phyloP scores from a whole-genome alignment of 2,888 invertebrate genomes.

The Chydorus sphaericus region DNA sequence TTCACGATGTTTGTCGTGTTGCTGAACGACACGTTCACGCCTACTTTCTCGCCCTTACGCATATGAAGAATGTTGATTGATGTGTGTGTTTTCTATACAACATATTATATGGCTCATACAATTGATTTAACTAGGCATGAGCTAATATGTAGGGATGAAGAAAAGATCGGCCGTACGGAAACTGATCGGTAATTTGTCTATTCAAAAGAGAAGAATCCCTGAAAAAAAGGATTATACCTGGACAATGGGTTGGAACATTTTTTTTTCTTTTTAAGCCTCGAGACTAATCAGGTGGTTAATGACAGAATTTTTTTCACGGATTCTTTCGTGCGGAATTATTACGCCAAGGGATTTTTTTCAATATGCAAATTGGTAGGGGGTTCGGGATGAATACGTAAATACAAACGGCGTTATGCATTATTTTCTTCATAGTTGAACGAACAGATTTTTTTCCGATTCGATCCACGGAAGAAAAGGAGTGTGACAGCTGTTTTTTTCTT shows the following conservation, averaged over 20 bases:
- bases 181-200: constrained; percentile 5
- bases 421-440: too few relatives aligned
- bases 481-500: too few relatives aligned
- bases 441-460: too few relatives aligned
- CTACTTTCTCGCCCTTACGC: not conserved
- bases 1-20: too few relatives aligned
- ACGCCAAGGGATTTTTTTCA: not conserved
- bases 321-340: constrained; percentile 5
- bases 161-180: constrained; percentile 2
- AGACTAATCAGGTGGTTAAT: not conserved
- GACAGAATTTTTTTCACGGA: too few relatives aligned
- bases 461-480: too few relatives aligned
- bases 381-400: too few relatives aligned
- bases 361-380: not conserved
- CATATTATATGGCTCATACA: not conserved
- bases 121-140: not conserved
- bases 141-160: not conserved
- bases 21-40: not conserved
- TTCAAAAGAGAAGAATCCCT: not conserved
- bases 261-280: not conserved
- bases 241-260: not conserved
- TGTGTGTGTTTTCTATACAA: not conserved
- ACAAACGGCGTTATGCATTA: too few relatives aligned
- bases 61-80: not conserved
- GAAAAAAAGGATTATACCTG: not conserved